These are phyloP conservation scores for Anarsia innoxiella DNA, from an alignment of 2,888 invertebrate genomes.

Conservation along the genomic window DNA sequence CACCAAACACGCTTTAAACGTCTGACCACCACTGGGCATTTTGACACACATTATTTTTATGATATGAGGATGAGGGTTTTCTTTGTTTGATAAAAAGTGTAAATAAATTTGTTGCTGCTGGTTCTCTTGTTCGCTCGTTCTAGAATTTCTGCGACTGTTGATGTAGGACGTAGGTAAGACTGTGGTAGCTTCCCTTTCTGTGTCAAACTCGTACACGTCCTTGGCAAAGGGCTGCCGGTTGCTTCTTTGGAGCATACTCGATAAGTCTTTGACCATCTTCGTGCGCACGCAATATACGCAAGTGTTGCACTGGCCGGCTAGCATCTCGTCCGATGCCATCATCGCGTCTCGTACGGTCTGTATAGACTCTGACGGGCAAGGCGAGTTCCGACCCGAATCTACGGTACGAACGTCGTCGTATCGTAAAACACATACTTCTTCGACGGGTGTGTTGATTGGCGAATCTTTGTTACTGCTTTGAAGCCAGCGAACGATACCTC, in stretches of 20 bases:
- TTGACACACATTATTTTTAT: background rate
- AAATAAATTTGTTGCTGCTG: background rate
- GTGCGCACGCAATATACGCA: conserved; percentile 2
- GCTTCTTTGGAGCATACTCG: background rate
- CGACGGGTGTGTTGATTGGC: too few relatives aligned
- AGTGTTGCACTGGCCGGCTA: background rate
- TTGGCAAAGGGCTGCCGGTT: background rate
- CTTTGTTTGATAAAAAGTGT: background rate
- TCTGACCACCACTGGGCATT: background rate
- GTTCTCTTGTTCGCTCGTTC: background rate
- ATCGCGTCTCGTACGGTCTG: conserved; percentile 1
- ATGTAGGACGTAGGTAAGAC: background rate
- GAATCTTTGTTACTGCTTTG: background rate
- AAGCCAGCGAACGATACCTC: background rate
- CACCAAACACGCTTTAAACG: background rate
- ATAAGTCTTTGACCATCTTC: background rate
- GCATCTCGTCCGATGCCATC: background rate
- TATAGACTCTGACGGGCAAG: conserved; percentile 3
- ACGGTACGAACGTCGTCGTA: too few relatives aligned
- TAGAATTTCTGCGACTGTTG: background rate
- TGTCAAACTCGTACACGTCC: conserved; percentile 16
- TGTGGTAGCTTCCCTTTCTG: conserved; percentile 4
- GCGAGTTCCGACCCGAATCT: background rate
- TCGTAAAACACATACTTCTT: too few relatives aligned
- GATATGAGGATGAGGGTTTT: background rate